Conservation (phyloP, 2,888 invertebrate species). For the Andrena camellia region DNA sequence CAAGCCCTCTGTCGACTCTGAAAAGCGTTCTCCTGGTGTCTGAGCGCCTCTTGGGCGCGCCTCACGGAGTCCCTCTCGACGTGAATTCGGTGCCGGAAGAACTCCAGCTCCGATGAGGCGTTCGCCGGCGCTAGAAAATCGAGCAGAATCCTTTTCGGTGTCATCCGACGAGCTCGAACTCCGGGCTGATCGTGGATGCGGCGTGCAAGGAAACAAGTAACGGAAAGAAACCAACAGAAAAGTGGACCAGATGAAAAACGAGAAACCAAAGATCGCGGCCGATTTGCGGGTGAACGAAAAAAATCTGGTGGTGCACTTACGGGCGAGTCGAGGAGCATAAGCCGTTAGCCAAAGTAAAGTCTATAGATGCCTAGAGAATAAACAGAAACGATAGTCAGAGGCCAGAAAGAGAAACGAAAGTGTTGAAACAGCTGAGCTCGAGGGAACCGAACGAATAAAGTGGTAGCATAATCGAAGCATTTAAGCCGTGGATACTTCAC, state of each 20-base stretch:
- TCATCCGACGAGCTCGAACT: slow-evolving; percentile 29
- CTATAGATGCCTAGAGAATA: slow-evolving; percentile 68
- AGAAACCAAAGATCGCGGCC: slow-evolving; percentile 7
- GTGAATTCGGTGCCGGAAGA: slow-evolving; percentile 93
- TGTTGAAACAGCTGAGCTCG: neutral
- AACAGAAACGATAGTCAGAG: slow-evolving; percentile 37
- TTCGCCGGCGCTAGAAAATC: slow-evolving; percentile 80
- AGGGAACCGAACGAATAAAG: neutral
- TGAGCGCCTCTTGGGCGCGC: slow-evolving; percentile 92
- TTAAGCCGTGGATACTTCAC: slow-evolving; percentile 8
- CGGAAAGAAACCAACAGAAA: slow-evolving; percentile 4
- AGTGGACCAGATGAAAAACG: neutral
- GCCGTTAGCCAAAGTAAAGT: slow-evolving; percentile 73
- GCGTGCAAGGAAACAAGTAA: slow-evolving; percentile 47
- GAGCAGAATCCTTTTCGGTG: slow-evolving; percentile 58
- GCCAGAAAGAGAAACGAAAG: neutral
- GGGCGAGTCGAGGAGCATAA: slow-evolving; percentile 50
- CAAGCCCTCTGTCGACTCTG: slow-evolving; percentile 88
- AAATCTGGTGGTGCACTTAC: slow-evolving; percentile 61
- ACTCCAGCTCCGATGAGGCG: slow-evolving; percentile 90
- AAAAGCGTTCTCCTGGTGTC: slow-evolving; percentile 89
- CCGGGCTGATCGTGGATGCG: slow-evolving; percentile 6
- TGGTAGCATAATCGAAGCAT: slow-evolving; percentile 15
- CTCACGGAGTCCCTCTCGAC: slow-evolving; percentile 93
- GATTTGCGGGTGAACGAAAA: slow-evolving; percentile 22